These are phyloP conservation scores for Griposia aprilina DNA, from an alignment of 2,888 invertebrate genomes.

Conservation along the genomic window DNA sequence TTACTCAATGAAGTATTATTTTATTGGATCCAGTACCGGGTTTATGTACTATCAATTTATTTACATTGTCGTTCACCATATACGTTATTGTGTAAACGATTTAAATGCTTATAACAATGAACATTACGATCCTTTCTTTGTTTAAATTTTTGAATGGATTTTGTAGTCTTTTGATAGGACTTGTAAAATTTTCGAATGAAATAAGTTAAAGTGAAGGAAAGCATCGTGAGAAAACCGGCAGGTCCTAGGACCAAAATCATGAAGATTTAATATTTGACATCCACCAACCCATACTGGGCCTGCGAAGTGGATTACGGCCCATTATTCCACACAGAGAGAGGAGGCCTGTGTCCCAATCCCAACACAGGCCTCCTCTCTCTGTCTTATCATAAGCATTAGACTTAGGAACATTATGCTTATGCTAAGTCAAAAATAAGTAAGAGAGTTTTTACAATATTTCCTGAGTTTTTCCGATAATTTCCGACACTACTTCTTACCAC, in stretches of 20 bases:
- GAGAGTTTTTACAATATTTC: background rate
- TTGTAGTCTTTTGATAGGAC: background rate
- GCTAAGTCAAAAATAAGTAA: background rate
- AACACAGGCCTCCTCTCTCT: too few relatives aligned
- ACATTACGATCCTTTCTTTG: constrained; percentile 1
- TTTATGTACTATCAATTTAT: constrained; percentile 32
- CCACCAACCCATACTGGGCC: background rate
- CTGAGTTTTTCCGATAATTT: background rate
- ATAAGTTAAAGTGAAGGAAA: background rate
- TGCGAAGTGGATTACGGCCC: too few relatives aligned
- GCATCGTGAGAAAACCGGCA: too few relatives aligned
- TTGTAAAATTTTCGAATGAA: background rate
- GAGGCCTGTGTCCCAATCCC: background rate
- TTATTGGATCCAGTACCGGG: background rate
- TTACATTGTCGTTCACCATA: constrained; percentile 5
- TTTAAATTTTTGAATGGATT: background rate
- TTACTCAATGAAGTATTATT: constrained; percentile 8
- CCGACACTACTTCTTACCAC: background rate
- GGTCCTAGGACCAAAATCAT: background rate
- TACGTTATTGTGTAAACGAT: constrained; percentile 4
- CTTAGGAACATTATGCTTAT: background rate
- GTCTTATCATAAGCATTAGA: background rate
- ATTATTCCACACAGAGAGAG: background rate
- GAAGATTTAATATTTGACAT: background rate
- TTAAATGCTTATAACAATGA: constrained; percentile 1